A percentile compares a stretch with the other conserved stretches of the same genome.
These are phyloP conservation scores for Diachrysia chrysitis DNA, from an alignment of 2,888 invertebrate species.

Conservation along the genomic window DNA sequence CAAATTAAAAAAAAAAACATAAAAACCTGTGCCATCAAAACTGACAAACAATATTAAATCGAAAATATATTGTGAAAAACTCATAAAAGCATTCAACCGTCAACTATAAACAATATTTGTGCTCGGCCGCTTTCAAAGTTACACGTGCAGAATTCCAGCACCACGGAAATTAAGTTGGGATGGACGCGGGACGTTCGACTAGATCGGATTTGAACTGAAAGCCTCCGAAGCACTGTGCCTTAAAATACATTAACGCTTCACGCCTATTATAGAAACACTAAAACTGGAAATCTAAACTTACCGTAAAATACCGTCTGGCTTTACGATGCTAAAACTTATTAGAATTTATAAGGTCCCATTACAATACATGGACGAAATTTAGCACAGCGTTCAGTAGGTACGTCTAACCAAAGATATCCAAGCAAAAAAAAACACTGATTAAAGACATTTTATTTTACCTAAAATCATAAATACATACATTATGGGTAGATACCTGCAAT, in stretches of 20 bases:
- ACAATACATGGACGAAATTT: too few relatives aligned
- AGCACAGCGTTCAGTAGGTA: too few relatives aligned
- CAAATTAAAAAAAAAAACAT: background rate
- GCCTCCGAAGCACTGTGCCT: background rate
- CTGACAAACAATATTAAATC: background rate
- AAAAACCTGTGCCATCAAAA: background rate
- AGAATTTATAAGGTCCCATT: too few relatives aligned
- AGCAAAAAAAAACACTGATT: too few relatives aligned
- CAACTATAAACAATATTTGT: background rate
- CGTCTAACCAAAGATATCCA: too few relatives aligned
- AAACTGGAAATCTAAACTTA: background rate
- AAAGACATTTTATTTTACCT: too few relatives aligned
- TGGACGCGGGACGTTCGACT: slow-evolving; percentile 9
- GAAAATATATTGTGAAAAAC: background rate
- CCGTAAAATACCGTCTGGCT: background rate
- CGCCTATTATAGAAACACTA: background rate
- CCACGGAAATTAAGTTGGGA: slow-evolving; percentile 32
- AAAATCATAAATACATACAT: too few relatives aligned
- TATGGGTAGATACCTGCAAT: too few relatives aligned
- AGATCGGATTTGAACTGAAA: slow-evolving; percentile 16
- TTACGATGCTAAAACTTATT: background rate
- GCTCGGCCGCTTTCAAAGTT: background rate
- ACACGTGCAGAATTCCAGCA: slow-evolving; percentile 19
- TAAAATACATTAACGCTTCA: slow-evolving; percentile 1
- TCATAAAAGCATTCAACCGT: slow-evolving; percentile 5